Evolutionary conservation across 2,888 invertebrate genomes (phyloP).

Genomic region (Cantharis rustica): DNA sequence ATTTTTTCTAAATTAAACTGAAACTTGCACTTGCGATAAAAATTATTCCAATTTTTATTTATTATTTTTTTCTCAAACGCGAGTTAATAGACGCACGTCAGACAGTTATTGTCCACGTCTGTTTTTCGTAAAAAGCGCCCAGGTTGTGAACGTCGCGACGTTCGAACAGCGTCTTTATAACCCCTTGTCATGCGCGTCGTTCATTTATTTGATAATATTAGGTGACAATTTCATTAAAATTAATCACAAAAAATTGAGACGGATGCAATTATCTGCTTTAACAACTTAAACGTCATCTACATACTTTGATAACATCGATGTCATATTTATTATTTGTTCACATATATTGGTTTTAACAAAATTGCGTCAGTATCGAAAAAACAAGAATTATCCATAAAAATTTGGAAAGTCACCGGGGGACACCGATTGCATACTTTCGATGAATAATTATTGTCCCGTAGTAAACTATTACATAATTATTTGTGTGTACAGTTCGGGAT

Average conservation of each 20-base stretch:
- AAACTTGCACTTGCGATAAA: not conserved
- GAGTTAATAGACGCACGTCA: conserved; percentile 17
- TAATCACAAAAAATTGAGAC: conserved; percentile 4
- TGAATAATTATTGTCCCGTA: not conserved
- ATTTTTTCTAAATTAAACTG: not conserved
- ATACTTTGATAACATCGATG: not conserved
- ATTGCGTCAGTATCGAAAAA: not conserved
- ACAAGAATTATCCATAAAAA: not conserved
- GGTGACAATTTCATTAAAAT: conserved; percentile 29
- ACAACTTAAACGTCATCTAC: not conserved
- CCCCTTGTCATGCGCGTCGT: conserved; percentile 38
- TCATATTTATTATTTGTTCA: not conserved
- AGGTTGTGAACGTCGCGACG: conserved; percentile 38
- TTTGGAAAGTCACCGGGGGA: not conserved
- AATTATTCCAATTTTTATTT: conserved; percentile 2
- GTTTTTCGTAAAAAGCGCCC: conserved; percentile 33
- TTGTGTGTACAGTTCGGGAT: not conserved
- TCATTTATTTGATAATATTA: conserved; percentile 29
- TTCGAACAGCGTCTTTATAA: conserved; percentile 38
- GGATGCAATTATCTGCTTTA: not conserved
- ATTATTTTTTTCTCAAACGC: conserved; percentile 7
- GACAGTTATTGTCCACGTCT: conserved; percentile 26
- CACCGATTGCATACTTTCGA: not conserved
- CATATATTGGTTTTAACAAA: too few relatives aligned
- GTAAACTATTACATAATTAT: not conserved